Base-by-base conservation (phyloP, 2,797 vertebrate species). In the Babyrousa celebensis region DNA sequence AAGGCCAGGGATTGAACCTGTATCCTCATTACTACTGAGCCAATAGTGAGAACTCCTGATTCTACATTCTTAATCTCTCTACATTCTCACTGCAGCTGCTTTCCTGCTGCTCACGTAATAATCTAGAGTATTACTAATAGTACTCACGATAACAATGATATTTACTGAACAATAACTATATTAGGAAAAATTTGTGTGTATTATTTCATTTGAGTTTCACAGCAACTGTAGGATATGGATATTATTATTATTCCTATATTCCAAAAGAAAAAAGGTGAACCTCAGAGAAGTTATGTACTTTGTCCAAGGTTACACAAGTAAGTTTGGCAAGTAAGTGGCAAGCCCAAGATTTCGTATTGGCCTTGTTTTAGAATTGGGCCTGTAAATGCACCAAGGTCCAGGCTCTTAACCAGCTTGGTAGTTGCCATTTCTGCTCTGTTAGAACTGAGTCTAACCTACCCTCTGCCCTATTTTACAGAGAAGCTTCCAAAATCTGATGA, bases 231-330 rank as follows among this genome's bases (percentile, higher is more conserved):
- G 62, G 16, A 60, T 43, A 0, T 72, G 62, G n/a, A 12, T 62
- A 29, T 14, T 85, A 65, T 63, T 87, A 43, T 68, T 80, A 56
- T 80, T 96, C 15, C 17, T 43, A 27, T 36, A 86, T 89, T 88
- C 54, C 48, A 58, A 82, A 36, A 90, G 6, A 60, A 72, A 85
- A 89, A 40, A 77, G 17, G 20, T 18, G 25, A 85, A 14, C 62
- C 17, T 85, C 10, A 36, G 20, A 80, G n/a, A 63, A 20, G 10
- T 92, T 80, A 68, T 63, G 6, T 43, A 23, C 6, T 79, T 89
- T 79, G 25, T 80, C 23, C 15, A 62, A 62, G 40, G 14, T 85
- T 17, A 79, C 12, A 43, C 4, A 72, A 74, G 21, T 63, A 70
- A 23, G 8, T 87, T 87, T 77, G 17, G 27, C 52, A 70, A 68